Conservation (phyloP, 2,888 invertebrate genomes). For the Drymonia ruficornis region DNA sequence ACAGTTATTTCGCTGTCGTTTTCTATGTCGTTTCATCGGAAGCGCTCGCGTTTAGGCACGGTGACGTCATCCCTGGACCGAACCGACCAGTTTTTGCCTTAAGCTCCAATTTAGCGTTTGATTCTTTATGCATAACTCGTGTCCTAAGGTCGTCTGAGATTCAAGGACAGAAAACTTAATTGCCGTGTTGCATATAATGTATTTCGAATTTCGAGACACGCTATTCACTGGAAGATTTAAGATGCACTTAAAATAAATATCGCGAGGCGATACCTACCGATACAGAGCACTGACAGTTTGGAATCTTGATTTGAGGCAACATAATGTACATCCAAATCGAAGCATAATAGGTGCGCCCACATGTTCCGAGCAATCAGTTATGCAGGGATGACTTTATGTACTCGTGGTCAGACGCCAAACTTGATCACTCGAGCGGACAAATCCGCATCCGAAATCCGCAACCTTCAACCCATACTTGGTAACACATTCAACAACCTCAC, state of each 20-base stretch:
- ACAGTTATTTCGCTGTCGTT: slow-evolving; percentile 64
- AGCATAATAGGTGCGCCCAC: too few relatives aligned
- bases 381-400: too few relatives aligned
- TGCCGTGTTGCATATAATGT: slow-evolving; percentile 39
- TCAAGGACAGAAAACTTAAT: slow-evolving; percentile 72
- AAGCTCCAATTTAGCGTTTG: slow-evolving; percentile 78
- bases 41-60: slow-evolving; percentile 58
- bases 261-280: too few relatives aligned
- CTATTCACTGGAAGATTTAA: not conserved
- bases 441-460: too few relatives aligned
- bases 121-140: slow-evolving; percentile 81
- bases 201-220: slow-evolving; percentile 8
- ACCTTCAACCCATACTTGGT: too few relatives aligned
- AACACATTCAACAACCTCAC: too few relatives aligned
- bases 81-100: slow-evolving; percentile 70
- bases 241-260: not conserved
- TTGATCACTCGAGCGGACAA: too few relatives aligned
- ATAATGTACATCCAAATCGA: too few relatives aligned
- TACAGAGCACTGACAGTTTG: too few relatives aligned
- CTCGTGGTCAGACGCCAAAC: too few relatives aligned
- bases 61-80: slow-evolving; percentile 72
- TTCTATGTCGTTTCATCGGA: slow-evolving; percentile 59
- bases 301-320: too few relatives aligned
- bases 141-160: slow-evolving; percentile 78
- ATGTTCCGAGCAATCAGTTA: too few relatives aligned